These are phyloP conservation scores for Metaphire vulgaris DNA, from an alignment of 1,140 invertebrate genomes.

Conservation along the genomic window DNA sequence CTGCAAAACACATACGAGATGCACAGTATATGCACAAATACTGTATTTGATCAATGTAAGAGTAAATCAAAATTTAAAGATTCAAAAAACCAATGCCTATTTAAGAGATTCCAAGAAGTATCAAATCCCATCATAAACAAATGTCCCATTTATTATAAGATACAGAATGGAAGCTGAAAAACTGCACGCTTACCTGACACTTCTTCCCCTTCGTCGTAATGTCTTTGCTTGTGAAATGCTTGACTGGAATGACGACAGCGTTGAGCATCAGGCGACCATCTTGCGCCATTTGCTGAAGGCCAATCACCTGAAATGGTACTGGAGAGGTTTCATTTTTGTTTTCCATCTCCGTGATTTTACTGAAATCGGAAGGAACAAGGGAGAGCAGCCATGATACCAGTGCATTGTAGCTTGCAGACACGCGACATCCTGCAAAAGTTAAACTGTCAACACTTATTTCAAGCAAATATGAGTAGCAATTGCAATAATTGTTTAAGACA, in stretches of 20 bases:
- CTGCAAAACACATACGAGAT: too few relatives aligned
- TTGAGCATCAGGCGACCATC: constrained; percentile 42
- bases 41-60: too few relatives aligned
- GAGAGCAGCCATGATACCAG: constrained; percentile 45
- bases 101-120: too few relatives aligned
- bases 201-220: neutral
- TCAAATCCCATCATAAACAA: too few relatives aligned
- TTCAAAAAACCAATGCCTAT: too few relatives aligned
- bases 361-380: constrained; percentile 42
- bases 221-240: constrained; percentile 28
- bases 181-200: neutral
- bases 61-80: too few relatives aligned
- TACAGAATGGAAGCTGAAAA: too few relatives aligned
- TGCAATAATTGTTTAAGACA: too few relatives aligned
- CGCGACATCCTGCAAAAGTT: constrained; percentile 35
- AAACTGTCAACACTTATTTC: neutral
- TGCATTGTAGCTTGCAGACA: constrained; percentile 45
- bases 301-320: constrained; percentile 44
- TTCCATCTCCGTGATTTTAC: constrained; percentile 29
- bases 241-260: constrained; percentile 39
- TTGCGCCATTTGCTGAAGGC: constrained; percentile 44
- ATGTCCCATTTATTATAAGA: too few relatives aligned
- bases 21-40: too few relatives aligned
- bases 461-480: neutral
- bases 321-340: constrained; percentile 13